A percentile compares a stretch with the other conserved stretches of the same genome.
Conservation (phyloP, 2,113 vertebrate genomes). For the Chamaea fasciata region DNA sequence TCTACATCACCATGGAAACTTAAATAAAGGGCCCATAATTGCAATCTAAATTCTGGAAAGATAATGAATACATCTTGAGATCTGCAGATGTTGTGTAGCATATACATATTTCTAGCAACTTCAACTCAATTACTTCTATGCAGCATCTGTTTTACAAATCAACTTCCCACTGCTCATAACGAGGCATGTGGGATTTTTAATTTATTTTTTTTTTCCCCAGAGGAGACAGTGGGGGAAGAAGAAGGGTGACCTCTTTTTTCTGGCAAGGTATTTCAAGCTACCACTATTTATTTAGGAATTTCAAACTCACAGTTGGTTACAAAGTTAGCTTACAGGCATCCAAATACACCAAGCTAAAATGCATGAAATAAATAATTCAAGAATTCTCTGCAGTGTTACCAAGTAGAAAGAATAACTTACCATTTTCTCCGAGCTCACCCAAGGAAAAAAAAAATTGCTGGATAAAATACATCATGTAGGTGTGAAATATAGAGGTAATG, state of each 20-base stretch:
- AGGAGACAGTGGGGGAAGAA: neutral
- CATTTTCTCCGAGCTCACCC: neutral
- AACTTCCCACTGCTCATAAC: neutral
- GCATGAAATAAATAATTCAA: slow-evolving; percentile 50
- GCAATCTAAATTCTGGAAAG: slow-evolving; percentile 34
- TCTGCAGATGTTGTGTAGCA: slow-evolving; percentile 52
- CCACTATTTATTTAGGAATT: slow-evolving; percentile 13
- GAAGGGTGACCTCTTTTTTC: slow-evolving; percentile 35
- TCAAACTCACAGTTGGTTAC: slow-evolving; percentile 4
- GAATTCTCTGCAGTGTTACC: neutral
- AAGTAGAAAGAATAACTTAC: slow-evolving; percentile 7
- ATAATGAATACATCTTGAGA: slow-evolving; percentile 56
- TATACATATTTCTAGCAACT: slow-evolving; percentile 50
- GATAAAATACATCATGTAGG: neutral
- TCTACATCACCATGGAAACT: slow-evolving; percentile 57
- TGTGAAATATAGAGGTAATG: neutral
- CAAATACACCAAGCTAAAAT: slow-evolving; percentile 19
- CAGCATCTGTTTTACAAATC: slow-evolving; percentile 47
- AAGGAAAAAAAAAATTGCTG: neutral
- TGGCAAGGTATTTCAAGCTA: slow-evolving; percentile 22
- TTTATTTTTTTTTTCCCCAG: neutral
- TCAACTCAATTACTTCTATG: slow-evolving; percentile 41
- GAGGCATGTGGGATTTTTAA: neutral
- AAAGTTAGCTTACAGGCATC: slow-evolving; percentile 16
- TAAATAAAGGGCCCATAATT: slow-evolving; percentile 57